Conservation (phyloP, 30 jellyfish, hydroid and myxozoan genomes). For the Clytia hemisphaerica region DNA sequence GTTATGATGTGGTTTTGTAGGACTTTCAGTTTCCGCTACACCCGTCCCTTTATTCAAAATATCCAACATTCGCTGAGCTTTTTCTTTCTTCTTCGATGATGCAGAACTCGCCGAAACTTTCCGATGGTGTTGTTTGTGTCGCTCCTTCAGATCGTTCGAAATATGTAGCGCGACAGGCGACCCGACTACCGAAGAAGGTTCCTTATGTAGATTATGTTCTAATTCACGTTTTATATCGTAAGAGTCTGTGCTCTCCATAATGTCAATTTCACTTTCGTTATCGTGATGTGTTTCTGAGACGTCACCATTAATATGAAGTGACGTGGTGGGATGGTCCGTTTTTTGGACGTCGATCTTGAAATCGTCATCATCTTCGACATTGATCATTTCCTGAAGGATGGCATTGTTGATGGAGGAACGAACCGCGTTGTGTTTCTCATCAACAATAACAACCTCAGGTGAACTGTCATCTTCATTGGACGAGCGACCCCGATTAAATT, state of each 20-base stretch:
- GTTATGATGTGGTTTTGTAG: too few relatives aligned
- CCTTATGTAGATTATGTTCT: too few relatives aligned
- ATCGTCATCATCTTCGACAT: slow-evolving; percentile 11
- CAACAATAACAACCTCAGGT: background rate
- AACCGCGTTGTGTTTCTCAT: background rate
- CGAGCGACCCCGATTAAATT: background rate
- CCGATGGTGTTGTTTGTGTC: background rate
- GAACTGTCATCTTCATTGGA: slow-evolving; percentile 15
- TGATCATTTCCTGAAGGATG: slow-evolving; percentile 21
- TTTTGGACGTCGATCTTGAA: background rate
- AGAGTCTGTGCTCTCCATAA: slow-evolving; percentile 16
- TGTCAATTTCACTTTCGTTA: slow-evolving; percentile 23
- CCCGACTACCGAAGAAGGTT: too few relatives aligned
- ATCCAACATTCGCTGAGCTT: slow-evolving; percentile 13
- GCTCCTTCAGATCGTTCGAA: too few relatives aligned
- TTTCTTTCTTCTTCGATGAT: slow-evolving; percentile 8
- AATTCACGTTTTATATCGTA: slow-evolving; percentile 16
- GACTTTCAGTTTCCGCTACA: background rate
- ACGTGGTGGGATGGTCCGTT: background rate
- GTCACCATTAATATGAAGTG: background rate
- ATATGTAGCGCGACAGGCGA: too few relatives aligned
- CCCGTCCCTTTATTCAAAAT: slow-evolving; percentile 29
- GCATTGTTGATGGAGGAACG: slow-evolving; percentile 21
- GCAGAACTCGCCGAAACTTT: background rate
- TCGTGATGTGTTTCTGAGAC: background rate